Percentiles rank a stretch among this genome's conserved stretches.
Conservation (phyloP, 37 sponge, comb jelly and placozoan species). For the Ianthella basta region DNA sequence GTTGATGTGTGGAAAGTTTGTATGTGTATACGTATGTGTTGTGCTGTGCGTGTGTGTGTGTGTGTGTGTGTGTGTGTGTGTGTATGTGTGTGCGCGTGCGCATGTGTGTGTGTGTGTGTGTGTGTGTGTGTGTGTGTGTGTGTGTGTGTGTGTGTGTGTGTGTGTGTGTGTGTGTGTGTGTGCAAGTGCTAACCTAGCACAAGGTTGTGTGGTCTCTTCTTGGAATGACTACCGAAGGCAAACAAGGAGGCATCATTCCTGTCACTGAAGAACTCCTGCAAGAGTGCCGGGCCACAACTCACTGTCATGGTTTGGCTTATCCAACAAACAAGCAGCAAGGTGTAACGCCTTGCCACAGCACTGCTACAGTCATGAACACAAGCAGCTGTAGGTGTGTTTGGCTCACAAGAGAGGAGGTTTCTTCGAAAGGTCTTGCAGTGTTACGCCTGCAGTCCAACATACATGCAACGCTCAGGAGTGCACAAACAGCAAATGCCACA, state of each 20-base stretch:
- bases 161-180: background rate
- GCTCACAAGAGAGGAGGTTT: conserved; percentile 71
- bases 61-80: background rate
- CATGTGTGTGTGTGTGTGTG: background rate
- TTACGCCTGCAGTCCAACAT: conserved; percentile 59
- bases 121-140: background rate
- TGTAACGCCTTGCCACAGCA: too few relatives aligned
- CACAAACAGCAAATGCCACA: too few relatives aligned
- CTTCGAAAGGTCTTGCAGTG: conserved; percentile 78
- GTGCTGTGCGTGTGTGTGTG: background rate
- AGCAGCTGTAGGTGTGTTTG: background rate
- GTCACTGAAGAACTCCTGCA: conserved; percentile 80
- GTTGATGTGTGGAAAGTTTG: background rate
- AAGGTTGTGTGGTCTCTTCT: conserved; percentile 94
- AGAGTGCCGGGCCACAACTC: background rate
- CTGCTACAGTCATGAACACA: too few relatives aligned
- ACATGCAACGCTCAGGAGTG: too few relatives aligned
- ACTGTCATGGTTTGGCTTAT: too few relatives aligned
- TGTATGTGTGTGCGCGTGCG: background rate
- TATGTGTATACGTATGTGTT: background rate
- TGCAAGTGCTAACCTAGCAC: conserved; percentile 67
- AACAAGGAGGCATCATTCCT: conserved; percentile 91
- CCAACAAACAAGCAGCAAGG: too few relatives aligned
- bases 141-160: too few relatives aligned
- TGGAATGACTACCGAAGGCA: conserved; percentile 89